A percentile compares a stretch with the other conserved stretches of the same genome.
These are phyloP conservation scores for Enteromius treurensis DNA, from an alignment of 2,797 vertebrate genomes.

Conservation along the genomic window DNA sequence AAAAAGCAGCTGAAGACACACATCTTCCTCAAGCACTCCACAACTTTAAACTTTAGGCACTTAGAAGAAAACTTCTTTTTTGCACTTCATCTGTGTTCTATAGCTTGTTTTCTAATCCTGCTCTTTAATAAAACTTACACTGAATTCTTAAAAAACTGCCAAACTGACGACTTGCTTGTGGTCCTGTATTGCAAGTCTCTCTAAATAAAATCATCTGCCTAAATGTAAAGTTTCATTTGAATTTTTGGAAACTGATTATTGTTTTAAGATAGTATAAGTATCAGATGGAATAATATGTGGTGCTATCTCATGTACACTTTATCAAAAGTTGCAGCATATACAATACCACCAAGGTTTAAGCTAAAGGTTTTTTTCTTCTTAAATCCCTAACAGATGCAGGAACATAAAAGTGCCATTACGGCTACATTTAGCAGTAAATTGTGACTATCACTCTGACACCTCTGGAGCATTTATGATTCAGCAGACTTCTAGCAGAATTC, in stretches of 20 bases:
- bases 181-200: neutral
- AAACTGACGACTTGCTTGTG: neutral
- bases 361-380: neutral
- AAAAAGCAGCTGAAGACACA: neutral
- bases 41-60: neutral
- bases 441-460: conserved; percentile 14
- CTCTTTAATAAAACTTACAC: neutral
- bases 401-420: conserved; percentile 16
- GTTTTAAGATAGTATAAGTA: neutral
- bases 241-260: neutral
- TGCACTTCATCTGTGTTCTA: neutral
- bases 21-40: neutral
- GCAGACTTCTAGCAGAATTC: conserved; percentile 1
- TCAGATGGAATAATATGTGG: neutral
- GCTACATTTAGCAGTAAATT: conserved; percentile 28
- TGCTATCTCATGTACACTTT: neutral
- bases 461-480: conserved; percentile 20
- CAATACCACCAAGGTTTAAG: conserved; percentile 4
- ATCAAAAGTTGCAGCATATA: neutral
- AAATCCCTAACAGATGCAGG: neutral
- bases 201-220: neutral
- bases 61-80: neutral
- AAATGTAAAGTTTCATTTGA: neutral
- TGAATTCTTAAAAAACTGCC: neutral
- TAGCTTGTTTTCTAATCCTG: neutral